These are phyloP conservation scores for Argyrosomus japonicus DNA, from an alignment of 2,113 vertebrate genomes.

Conservation along the genomic window DNA sequence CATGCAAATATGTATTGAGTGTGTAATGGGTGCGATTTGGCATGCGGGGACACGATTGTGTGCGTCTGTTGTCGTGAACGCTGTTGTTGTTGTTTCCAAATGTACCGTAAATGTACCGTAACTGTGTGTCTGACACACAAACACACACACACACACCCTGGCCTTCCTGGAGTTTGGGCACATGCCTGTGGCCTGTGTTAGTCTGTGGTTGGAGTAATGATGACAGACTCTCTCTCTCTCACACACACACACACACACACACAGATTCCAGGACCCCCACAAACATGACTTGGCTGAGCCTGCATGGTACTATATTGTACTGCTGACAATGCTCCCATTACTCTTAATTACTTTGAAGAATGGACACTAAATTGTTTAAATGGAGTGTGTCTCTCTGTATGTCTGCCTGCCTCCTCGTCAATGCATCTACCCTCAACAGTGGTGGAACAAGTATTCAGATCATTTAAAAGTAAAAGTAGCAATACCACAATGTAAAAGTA, in stretches of 20 bases:
- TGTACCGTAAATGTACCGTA: no score
- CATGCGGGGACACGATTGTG: constrained; percentile 49
- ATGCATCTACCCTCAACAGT: constrained; percentile 18
- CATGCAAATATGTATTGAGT: constrained; percentile 37
- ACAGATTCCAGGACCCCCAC: constrained; percentile 83
- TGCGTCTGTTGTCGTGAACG: constrained; percentile 24
- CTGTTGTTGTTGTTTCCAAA: constrained; percentile 59
- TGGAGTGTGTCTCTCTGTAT: constrained; percentile 34
- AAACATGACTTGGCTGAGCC: constrained; percentile 79
- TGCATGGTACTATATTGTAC: constrained; percentile 57
- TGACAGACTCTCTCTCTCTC: constrained; percentile 64
- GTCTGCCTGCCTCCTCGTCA: constrained; percentile 45
- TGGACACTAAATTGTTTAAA: constrained; percentile 68
- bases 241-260: constrained; percentile 63
- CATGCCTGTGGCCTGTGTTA: constrained; percentile 84
- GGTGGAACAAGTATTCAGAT: constrained; percentile 20
- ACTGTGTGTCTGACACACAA: constrained; percentile 46
- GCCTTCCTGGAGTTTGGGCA: constrained; percentile 59
- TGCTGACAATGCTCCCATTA: constrained; percentile 78
- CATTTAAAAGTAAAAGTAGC: constrained; percentile 17
- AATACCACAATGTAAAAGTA: constrained; percentile 35
- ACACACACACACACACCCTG: constrained; percentile 58
- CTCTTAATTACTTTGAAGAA: constrained; percentile 70
- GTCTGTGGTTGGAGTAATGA: constrained; percentile 84
- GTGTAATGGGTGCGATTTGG: constrained; percentile 36